A percentile compares a stretch with the other conserved stretches of the same genome.
Evolutionary conservation across 2,888 invertebrate species (phyloP).

Genomic region (Acronicta leporina): DNA sequence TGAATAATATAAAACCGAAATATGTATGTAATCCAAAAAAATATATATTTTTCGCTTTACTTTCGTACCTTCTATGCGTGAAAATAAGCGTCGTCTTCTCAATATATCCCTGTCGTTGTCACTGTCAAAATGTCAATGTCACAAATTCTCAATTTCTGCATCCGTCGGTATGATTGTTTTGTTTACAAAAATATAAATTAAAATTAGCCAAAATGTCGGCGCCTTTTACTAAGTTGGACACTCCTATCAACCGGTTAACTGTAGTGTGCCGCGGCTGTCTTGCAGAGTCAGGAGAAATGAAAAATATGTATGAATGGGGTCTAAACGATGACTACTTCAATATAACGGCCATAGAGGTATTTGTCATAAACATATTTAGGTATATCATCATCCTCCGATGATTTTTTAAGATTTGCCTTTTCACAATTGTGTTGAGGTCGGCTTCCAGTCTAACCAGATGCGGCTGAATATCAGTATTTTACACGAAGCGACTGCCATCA

Average conservation of each 20-base stretch:
- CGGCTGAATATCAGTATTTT: too few relatives aligned
- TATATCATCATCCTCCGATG: not conserved
- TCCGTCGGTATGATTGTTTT: conserved; percentile 13
- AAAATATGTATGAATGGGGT: conserved; percentile 79
- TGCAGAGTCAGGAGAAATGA: conserved; percentile 75
- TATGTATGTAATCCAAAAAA: too few relatives aligned
- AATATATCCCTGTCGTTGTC: conserved; percentile 3
- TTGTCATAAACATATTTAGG: not conserved
- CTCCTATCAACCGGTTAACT: conserved; percentile 59
- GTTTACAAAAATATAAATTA: not conserved
- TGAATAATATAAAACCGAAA: too few relatives aligned
- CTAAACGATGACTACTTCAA: conserved; percentile 72
- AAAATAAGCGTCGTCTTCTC: conserved; percentile 14
- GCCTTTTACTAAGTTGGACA: conserved; percentile 60
- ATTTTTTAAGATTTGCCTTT: conserved; percentile 69
- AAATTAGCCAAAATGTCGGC: conserved; percentile 60
- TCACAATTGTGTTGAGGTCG: too few relatives aligned
- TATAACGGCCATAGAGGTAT: conserved; percentile 72
- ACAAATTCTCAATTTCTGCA: not conserved
- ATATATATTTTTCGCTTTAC: too few relatives aligned
- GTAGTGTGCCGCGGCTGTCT: conserved; percentile 79
- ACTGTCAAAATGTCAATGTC: conserved; percentile 8
- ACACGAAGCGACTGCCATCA: too few relatives aligned
- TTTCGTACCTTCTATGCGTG: conserved; percentile 1
- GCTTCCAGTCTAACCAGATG: too few relatives aligned